Evolutionary conservation across 2,113 vertebrate species (phyloP).

Genomic region (Tor tambroides): DNA sequence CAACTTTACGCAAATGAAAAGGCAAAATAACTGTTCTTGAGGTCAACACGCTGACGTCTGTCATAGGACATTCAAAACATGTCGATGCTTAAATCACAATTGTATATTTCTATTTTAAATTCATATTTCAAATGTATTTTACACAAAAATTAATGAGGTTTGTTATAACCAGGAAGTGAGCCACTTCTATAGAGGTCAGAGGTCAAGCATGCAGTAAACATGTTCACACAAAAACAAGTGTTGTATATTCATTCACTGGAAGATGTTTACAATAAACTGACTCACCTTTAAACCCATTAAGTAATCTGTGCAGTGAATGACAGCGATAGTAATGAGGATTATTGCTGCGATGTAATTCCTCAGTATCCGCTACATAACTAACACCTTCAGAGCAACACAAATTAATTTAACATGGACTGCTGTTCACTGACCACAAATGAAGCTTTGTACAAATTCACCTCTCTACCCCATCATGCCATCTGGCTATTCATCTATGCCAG

Average conservation of each 20-base stretch:
- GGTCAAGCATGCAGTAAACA: no score
- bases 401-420: background rate
- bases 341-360: background rate
- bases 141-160: background rate
- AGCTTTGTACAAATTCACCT: background rate
- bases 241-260: slow-evolving; percentile 8
- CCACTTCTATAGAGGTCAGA: no score
- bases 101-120: background rate
- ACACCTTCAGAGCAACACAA: background rate
- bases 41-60: background rate
- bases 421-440: slow-evolving; percentile 8
- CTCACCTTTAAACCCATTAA: background rate
- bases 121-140: no score
- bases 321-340: slow-evolving; percentile 16
- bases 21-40: background rate
- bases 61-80: background rate
- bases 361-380: slow-evolving; percentile 1
- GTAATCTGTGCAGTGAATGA: slow-evolving; percentile 7
- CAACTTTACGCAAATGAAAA: background rate
- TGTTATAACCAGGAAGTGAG: background rate
- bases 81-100: background rate
- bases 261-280: background rate
- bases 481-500: background rate
- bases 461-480: slow-evolving; percentile 19
- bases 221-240: background rate